Evolutionary conservation across 2,797 vertebrate genomes (phyloP).

Genomic region (Anas georgica): DNA sequence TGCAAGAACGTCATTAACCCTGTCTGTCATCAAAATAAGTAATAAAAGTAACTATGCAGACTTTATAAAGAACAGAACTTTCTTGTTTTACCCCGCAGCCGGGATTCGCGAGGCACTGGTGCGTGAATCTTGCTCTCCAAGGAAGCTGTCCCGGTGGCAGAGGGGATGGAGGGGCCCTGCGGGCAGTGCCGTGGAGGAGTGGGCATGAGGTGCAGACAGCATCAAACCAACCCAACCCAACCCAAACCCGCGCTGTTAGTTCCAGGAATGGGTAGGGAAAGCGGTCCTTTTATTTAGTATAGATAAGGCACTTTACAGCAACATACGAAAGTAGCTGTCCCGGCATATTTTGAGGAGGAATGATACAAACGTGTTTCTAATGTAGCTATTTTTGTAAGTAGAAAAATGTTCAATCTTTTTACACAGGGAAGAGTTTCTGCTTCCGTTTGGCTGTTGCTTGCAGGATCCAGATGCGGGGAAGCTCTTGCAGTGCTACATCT

Average conservation of each 20-base stretch:
- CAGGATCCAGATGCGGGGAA: slow-evolving; percentile 41
- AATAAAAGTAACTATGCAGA: slow-evolving; percentile 25
- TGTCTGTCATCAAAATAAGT: slow-evolving; percentile 54
- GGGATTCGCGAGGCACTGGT: background rate
- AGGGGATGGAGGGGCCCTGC: background rate
- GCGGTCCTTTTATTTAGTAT: background rate
- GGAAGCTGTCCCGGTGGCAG: background rate
- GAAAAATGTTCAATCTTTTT: background rate
- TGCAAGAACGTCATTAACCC: slow-evolving; percentile 75
- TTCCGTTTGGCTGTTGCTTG: slow-evolving; percentile 12
- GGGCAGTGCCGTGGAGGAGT: rapidly evolving
- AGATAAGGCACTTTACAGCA: background rate
- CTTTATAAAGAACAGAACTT: background rate
- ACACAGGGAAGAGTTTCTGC: background rate
- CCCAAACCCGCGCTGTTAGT: background rate
- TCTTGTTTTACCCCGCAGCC: background rate
- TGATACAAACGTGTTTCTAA: background rate
- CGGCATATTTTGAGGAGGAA: rapidly evolving
- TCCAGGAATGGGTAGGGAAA: background rate
- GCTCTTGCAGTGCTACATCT: slow-evolving; percentile 19
- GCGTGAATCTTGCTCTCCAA: background rate
- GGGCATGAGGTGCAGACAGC: background rate
- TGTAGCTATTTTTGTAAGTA: background rate
- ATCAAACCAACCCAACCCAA: no score
- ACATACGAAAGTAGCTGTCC: background rate